These are phyloP conservation scores for Tuberolachnus salignus DNA, from an alignment of 2,888 invertebrate genomes.

Conservation along the genomic window DNA sequence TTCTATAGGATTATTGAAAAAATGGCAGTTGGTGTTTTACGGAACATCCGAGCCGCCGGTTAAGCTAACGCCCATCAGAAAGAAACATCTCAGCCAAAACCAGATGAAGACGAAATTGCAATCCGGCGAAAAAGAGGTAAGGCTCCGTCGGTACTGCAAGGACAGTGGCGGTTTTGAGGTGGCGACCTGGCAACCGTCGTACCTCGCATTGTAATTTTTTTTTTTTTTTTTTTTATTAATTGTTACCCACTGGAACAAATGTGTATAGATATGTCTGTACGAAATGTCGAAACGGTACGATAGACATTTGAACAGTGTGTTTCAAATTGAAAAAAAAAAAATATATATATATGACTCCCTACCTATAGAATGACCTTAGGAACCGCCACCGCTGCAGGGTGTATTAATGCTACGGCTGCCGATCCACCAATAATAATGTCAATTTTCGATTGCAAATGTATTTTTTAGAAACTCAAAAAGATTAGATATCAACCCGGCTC, in stretches of 20 bases:
- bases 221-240: too few species aligned
- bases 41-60: slow-evolving; percentile 89
- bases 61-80: slow-evolving; percentile 65
- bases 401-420: slow-evolving; percentile 10
- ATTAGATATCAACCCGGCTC: not conserved
- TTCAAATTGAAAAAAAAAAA: too few species aligned
- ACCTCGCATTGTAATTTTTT: too few species aligned
- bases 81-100: slow-evolving; percentile 12
- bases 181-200: too few species aligned
- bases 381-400: slow-evolving; percentile 36
- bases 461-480: slow-evolving; percentile 10
- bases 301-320: too few species aligned
- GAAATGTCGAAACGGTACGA: too few species aligned
- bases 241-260: too few species aligned
- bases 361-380: too few species aligned
- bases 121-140: slow-evolving; percentile 48
- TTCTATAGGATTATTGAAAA: slow-evolving; percentile 76
- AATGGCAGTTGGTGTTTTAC: slow-evolving; percentile 96
- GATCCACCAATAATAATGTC: not conserved
- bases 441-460: slow-evolving; percentile 6
- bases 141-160: too few species aligned
- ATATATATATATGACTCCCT: too few species aligned
- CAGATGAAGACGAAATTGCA: slow-evolving; percentile 17
- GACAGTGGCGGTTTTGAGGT: too few species aligned
- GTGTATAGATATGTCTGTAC: too few species aligned